These are phyloP conservation scores for Choristoneura fumiferana DNA, from an alignment of 1,140 invertebrate species.

Conservation along the genomic window DNA sequence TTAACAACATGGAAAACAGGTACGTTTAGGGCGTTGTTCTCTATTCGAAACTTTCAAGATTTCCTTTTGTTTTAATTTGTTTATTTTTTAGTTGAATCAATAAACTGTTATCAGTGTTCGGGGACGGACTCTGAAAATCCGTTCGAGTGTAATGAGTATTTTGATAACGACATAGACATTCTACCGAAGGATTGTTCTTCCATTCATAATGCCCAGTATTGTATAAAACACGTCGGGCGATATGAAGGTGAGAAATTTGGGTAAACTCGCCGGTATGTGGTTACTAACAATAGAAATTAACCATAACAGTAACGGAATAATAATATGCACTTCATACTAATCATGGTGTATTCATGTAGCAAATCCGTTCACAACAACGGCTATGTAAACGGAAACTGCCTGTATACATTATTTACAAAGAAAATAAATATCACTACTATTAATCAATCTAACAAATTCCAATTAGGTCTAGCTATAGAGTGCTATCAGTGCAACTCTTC, in stretches of 20 bases:
- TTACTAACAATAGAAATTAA: constrained; percentile 23
- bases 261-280: background rate
- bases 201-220: constrained; percentile 92
- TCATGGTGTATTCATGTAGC: too few relatives aligned
- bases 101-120: constrained; percentile 94
- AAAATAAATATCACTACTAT: too few relatives aligned
- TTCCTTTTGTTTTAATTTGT: constrained; percentile 32
- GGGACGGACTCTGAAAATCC: constrained; percentile 88
- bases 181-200: constrained; percentile 86
- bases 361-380: too few relatives aligned
- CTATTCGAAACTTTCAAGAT: constrained; percentile 24
- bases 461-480: constrained; percentile 80
- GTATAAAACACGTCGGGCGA: constrained; percentile 95
- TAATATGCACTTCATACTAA: background rate
- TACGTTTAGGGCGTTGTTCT: constrained; percentile 44
- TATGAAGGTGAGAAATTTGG: constrained; percentile 88
- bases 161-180: constrained; percentile 83
- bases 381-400: too few relatives aligned
- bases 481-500: constrained; percentile 92
- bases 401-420: too few relatives aligned
- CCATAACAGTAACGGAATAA: too few relatives aligned
- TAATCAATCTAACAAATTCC: background rate
- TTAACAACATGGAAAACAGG: background rate
- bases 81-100: constrained; percentile 79
- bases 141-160: constrained; percentile 93